Base-by-base conservation (phyloP, 2,797 vertebrate species). In the Melopsittacus undulatus region DNA sequence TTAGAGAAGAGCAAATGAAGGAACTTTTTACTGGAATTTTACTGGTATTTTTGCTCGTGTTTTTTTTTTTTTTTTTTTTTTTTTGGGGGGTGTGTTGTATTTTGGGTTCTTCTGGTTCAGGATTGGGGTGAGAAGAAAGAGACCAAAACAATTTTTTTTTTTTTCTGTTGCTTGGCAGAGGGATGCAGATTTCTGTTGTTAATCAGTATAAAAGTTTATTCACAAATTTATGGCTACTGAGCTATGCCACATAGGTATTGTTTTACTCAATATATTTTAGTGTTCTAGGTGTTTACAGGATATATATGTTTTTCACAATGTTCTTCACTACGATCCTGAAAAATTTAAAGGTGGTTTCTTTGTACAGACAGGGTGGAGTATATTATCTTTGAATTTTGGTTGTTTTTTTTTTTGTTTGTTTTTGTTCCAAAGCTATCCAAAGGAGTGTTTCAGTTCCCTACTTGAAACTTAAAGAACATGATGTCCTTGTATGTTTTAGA, bases 41-140 rank as follows among this genome's bases (percentile, higher is more conserved):
- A 5, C 3, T 14, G 20, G 54, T 51, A 48, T 38, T 54, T 3
- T 48, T 52, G n/a, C n/a, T 57, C 9, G 2, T 34, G 38, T 77
- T 4, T 34, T 38, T 0, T 13, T 23, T 57, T 34, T 21, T 22
- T 56, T n/a, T 21, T 0, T 13, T 56, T n/a, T 36, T 36, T 36
- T 36, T 36, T 36, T 36, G 36, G 19, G 12, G 51, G 11, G 19
- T 32, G 19, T 32, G 19, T 3, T 20, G 3, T 22, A 22, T 14
- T 52, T 30, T 29, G 27, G 16, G 16, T 9, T 19, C 36, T 52
- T 52, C 11, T 11, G 51, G 27, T 20, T 20, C 10, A 5, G 14
- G 30, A 17, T 17, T 14, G 18, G 17, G 17, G 16, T 11, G 11
- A 72, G 30, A 69, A 68, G 43, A 7, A 77, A 72, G 22, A 70